Evolutionary conservation across 2,888 invertebrate genomes (phyloP).

Genomic region (Psylliodes chrysocephalus): DNA sequence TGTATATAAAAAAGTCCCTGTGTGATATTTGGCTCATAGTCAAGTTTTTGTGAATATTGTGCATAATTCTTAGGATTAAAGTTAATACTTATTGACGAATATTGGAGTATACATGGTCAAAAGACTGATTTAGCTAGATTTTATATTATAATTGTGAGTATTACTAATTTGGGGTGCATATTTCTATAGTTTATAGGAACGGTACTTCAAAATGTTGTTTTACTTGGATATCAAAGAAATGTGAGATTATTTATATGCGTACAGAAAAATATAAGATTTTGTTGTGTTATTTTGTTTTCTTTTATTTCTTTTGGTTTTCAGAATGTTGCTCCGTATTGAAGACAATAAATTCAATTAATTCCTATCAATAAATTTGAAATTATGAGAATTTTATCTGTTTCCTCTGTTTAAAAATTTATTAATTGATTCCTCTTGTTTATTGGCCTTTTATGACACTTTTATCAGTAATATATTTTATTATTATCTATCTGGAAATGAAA

Average conservation of each 20-base stretch:
- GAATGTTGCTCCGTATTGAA: too few relatives aligned
- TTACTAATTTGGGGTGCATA: slow-evolving; percentile 42
- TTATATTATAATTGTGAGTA: slow-evolving; percentile 48
- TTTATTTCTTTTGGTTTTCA: slow-evolving; percentile 1
- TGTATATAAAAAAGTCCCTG: slow-evolving; percentile 48
- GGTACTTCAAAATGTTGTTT: slow-evolving; percentile 10
- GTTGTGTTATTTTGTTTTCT: slow-evolving; percentile 4
- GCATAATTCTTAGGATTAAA: slow-evolving; percentile 49
- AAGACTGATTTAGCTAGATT: slow-evolving; percentile 56
- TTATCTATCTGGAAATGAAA: too few relatives aligned
- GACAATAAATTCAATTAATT: too few relatives aligned
- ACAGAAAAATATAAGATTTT: slow-evolving; percentile 26
- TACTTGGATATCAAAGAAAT: slow-evolving; percentile 14
- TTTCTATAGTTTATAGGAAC: slow-evolving; percentile 24
- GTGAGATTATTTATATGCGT: slow-evolving; percentile 24
- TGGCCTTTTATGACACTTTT: too few relatives aligned
- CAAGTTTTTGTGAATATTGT: slow-evolving; percentile 52
- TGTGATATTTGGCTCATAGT: slow-evolving; percentile 53
- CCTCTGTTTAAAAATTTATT: too few relatives aligned
- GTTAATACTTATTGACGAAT: slow-evolving; percentile 44
- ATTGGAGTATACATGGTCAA: slow-evolving; percentile 60
- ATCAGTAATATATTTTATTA: too few relatives aligned
- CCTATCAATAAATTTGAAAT: too few relatives aligned
- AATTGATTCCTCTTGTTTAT: too few relatives aligned
- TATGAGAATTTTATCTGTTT: too few relatives aligned